A percentile compares a stretch with the other conserved stretches of the same genome.
Evolutionary conservation across 1,140 invertebrate species (phyloP).

Genomic region (Tribolium madens): DNA sequence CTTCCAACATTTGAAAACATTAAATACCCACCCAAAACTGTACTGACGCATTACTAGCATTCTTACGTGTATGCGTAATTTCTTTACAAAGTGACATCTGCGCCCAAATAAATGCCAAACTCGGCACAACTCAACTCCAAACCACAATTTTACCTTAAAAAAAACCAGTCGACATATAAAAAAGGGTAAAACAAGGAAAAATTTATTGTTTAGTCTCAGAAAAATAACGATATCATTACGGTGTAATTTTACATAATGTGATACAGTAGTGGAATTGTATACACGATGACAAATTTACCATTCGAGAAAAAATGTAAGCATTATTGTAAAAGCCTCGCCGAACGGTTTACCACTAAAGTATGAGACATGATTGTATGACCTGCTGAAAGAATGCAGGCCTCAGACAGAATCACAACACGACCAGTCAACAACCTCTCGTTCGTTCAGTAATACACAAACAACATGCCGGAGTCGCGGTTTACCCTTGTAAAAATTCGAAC

Average conservation of each 20-base stretch:
- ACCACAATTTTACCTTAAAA: too few species aligned
- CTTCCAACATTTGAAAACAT: background rate
- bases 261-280: slow-evolving; percentile 3
- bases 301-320: background rate
- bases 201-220: too few species aligned
- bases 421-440: slow-evolving; percentile 54
- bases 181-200: background rate
- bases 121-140: too few species aligned
- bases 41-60: background rate
- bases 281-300: background rate
- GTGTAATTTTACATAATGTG: too few species aligned
- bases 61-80: background rate
- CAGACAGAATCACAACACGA: slow-evolving; percentile 56
- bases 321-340: background rate
- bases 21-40: too few species aligned
- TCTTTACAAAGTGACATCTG: too few species aligned
- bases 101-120: too few species aligned
- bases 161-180: too few species aligned
- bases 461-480: slow-evolving; percentile 5
- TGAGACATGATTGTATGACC: slow-evolving; percentile 49
- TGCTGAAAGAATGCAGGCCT: slow-evolving; percentile 52
- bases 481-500: background rate
- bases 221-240: too few species aligned
- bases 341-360: slow-evolving; percentile 26
- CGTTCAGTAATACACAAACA: slow-evolving; percentile 28